phyloP scores from a whole-genome alignment of 2,113 vertebrate species.

The Melierax canorus region DNA sequence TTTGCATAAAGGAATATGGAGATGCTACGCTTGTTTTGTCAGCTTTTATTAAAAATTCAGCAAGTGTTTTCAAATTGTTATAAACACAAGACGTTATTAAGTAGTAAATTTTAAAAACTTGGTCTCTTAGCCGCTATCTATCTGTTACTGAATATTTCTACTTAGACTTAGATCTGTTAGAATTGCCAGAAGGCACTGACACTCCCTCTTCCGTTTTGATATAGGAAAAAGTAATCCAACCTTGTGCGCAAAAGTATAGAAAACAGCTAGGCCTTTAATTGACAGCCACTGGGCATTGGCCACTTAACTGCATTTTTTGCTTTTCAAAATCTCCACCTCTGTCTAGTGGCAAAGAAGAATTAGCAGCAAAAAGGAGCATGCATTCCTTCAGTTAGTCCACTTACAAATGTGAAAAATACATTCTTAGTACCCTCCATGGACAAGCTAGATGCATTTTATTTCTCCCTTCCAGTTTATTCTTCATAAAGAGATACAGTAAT shows the following conservation, averaged over 20 bases:
- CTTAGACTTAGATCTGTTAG: not conserved
- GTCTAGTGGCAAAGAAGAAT: not conserved
- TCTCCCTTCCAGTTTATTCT: not conserved
- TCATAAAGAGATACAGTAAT: not conserved
- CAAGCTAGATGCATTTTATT: not conserved
- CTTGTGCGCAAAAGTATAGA: not conserved
- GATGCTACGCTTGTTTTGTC: not conserved
- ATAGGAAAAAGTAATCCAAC: not conserved
- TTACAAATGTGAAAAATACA: not conserved
- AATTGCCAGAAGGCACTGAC: not conserved
- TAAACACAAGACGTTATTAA: constrained; percentile 5
- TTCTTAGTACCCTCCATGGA: not conserved
- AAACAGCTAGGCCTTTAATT: not conserved
- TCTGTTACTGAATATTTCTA: not conserved
- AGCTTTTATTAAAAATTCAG: constrained; percentile 36
- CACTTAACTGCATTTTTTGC: not conserved
- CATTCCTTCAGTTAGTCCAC: not conserved
- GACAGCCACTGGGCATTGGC: not conserved
- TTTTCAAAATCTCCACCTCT: not conserved
- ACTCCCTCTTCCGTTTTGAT: not conserved
- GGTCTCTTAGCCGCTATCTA: not conserved
- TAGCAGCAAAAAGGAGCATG: not conserved
- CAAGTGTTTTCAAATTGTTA: not conserved
- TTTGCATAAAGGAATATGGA: not conserved
- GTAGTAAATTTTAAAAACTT: not conserved